phyloP scores from a whole-genome alignment of 1,140 invertebrate species.

The Protaetia brevitarsis region DNA sequence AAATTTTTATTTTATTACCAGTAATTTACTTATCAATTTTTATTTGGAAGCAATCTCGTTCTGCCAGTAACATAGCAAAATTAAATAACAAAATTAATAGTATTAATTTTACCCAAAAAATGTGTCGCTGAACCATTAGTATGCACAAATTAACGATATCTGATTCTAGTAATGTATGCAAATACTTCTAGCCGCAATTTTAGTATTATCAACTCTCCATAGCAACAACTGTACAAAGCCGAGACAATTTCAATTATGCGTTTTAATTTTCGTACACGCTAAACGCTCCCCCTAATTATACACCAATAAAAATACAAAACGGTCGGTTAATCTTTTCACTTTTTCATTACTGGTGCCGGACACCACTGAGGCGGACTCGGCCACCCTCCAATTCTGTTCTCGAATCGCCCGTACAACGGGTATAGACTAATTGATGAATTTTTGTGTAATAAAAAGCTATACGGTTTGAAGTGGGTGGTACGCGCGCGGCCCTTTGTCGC shows the following conservation, averaged over 20 bases:
- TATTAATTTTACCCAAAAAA: too few species aligned
- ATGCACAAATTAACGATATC: too few species aligned
- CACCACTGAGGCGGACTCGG: background rate
- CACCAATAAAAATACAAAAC: constrained; percentile 14
- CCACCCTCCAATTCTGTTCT: constrained; percentile 9
- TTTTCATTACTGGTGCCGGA: background rate
- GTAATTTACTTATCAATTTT: too few species aligned
- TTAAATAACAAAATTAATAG: too few species aligned
- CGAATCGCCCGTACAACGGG: background rate
- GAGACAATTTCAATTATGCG: constrained; percentile 14
- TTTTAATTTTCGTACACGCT: constrained; percentile 6
- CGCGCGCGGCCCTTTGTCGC: background rate
- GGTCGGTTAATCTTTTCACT: constrained; percentile 10
- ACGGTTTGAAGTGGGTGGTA: background rate
- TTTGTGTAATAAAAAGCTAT: constrained; percentile 15
- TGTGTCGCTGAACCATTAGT: too few species aligned
- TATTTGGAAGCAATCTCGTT: too few species aligned
- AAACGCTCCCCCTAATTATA: constrained; percentile 11
- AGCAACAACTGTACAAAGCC: background rate
- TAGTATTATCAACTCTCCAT: background rate
- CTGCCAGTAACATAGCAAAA: too few species aligned
- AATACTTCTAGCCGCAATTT: too few species aligned
- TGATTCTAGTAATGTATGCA: too few species aligned
- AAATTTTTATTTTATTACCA: too few species aligned
- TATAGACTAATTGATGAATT: constrained; percentile 16